phyloP scores from a whole-genome alignment of 2,888 invertebrate species.

The Galerucella nymphaeae region DNA sequence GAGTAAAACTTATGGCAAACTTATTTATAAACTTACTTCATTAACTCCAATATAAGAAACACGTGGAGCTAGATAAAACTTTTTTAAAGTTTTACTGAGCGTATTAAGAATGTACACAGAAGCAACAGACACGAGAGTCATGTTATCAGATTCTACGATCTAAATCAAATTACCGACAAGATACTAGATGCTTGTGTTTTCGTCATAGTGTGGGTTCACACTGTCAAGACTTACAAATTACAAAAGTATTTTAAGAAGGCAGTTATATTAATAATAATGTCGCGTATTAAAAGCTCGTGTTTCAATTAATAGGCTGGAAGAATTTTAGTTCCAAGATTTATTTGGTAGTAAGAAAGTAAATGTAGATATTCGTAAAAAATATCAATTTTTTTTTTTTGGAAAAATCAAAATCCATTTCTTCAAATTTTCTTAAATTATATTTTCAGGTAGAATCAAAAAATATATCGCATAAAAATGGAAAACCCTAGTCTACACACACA shows the following conservation, averaged over 20 bases:
- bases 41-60: background rate
- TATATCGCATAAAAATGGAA: too few relatives aligned
- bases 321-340: constrained; percentile 27
- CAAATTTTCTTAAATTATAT: too few relatives aligned
- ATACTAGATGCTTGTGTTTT: constrained; percentile 45
- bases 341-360: background rate
- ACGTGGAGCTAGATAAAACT: background rate
- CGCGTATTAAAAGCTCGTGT: constrained; percentile 26
- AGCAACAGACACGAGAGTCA: constrained; percentile 40
- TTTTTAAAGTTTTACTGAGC: background rate
- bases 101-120: constrained; percentile 20
- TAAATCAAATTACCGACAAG: constrained; percentile 46
- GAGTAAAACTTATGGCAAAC: too few relatives aligned
- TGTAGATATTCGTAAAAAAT: too few relatives aligned
- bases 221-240: constrained; percentile 35
- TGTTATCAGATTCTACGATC: constrained; percentile 46
- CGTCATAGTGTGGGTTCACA: constrained; percentile 46
- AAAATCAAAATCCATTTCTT: too few relatives aligned
- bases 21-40: background rate
- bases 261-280: constrained; percentile 27
- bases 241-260: constrained; percentile 31
- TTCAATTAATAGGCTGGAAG: constrained; percentile 27
- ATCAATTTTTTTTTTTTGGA: too few relatives aligned
- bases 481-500: too few relatives aligned
- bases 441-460: too few relatives aligned